Evolutionary conservation across 2,888 invertebrate genomes (phyloP), one percentile per base, ranked within the genome.

Genomic region (Limnephilus rhombicus): DNA sequence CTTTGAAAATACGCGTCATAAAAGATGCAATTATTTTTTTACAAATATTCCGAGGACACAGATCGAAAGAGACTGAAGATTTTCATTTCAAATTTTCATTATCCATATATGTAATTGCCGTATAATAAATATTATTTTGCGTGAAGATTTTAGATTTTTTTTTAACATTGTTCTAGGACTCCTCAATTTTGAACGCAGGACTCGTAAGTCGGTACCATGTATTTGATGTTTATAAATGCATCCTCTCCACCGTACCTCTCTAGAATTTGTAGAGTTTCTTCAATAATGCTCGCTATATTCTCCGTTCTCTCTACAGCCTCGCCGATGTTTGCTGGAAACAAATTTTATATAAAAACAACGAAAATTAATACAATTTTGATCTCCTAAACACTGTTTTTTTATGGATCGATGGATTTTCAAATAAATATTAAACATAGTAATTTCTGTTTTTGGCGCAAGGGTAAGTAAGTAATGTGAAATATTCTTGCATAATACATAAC

Each of bases 211-310:
- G 99, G 99, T 94, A 99, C 97, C 97, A 99, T 98, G 95, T 99
- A 99, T 95, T 99, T 99, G 94, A 99, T 99, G 95, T 99, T 99
- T 94, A 99, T 99, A 95, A 99, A 99, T 2, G 99, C 99, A 95
- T 99, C 99, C 94, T 98, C 98, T 9, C 99, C 99, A 1, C 99
- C 99, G 94, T 98, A 98, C 94, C 97, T 96, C 95, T 99, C 99
- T 93, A 99, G 96, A 87, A 98, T 96, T 95, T 99, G 98, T 90
- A 99, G 96, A 0, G 99, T 99, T 94, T 99, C 99, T 95, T 99
- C 98, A 92, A 99, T 98, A 83, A 99, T 96, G 95, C 99, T 99
- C 0, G 98, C 98, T 15, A 99, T 96, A 95, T 99, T 99, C 94
- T 98, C 98, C 13, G 98, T 97, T 94, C 98, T 97, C 95, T 99